Percentiles rank a stretch among this genome's conserved stretches.
Evolutionary conservation across 2,888 invertebrate genomes (phyloP).

Genomic region (Aphelenchoides bicaudatus): DNA sequence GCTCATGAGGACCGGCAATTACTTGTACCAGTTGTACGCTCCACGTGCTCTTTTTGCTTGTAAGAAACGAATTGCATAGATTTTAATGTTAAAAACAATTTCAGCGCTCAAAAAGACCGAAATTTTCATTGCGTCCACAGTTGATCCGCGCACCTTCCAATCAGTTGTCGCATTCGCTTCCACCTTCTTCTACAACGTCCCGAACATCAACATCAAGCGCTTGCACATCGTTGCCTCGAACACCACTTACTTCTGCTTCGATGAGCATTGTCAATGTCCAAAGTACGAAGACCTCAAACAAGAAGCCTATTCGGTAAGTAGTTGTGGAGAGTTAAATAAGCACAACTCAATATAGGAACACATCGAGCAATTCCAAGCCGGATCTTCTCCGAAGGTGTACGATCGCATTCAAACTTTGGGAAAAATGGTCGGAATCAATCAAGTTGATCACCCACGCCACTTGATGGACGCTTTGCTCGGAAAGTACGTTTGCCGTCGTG

Average conservation of each 20-base stretch:
- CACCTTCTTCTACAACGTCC: slow-evolving; percentile 66
- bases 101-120: too few relatives aligned
- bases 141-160: slow-evolving; percentile 83
- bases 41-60: too few relatives aligned
- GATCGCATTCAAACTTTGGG: slow-evolving; percentile 14
- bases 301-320: slow-evolving; percentile 19
- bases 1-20: too few relatives aligned
- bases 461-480: slow-evolving; percentile 28
- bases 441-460: slow-evolving; percentile 19
- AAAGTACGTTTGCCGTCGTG: slow-evolving; percentile 77
- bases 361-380: neutral
- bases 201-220: too few relatives aligned
- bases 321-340: too few relatives aligned
- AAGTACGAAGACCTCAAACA: slow-evolving; percentile 25
- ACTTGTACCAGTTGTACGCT: too few relatives aligned
- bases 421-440: slow-evolving; percentile 14
- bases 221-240: slow-evolving; percentile 32
- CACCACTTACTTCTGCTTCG: slow-evolving; percentile 37
- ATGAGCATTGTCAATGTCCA: slow-evolving; percentile 33
- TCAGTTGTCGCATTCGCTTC: slow-evolving; percentile 78
- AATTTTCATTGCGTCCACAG: too few relatives aligned
- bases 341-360: slow-evolving; percentile 3
- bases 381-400: neutral
- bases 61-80: too few relatives aligned
- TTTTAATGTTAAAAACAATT: too few relatives aligned